A percentile compares a stretch with the other conserved stretches of the same genome.
phyloP scores from a whole-genome alignment of 2,888 invertebrate species.

The Thymelicus sylvestris region DNA sequence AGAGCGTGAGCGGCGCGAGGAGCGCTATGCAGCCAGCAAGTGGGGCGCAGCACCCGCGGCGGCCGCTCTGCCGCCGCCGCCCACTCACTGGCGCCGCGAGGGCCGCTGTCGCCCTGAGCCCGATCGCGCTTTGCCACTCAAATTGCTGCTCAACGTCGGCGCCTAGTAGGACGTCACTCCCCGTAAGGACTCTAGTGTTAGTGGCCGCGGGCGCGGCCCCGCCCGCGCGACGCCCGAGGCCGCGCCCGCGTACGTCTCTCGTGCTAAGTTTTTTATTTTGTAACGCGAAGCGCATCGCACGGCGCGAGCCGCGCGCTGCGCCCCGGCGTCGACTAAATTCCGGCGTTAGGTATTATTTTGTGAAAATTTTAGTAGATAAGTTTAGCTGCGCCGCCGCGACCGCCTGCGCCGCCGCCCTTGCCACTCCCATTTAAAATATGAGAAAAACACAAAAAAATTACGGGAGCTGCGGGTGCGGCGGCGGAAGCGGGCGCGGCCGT shows the following conservation, averaged over 20 bases:
- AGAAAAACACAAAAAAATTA: conserved; percentile 77
- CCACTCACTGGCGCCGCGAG: conserved; percentile 89
- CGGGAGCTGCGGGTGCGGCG: conserved; percentile 47
- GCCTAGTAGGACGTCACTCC: conserved; percentile 60
- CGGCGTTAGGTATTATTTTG: conserved; percentile 84
- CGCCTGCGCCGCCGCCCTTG: conserved; percentile 51
- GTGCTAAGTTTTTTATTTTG: conserved; percentile 80
- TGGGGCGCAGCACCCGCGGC: conserved; percentile 93
- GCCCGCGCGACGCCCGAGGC: conserved; percentile 52
- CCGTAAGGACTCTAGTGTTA: conserved; percentile 71
- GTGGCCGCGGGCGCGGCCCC: conserved; percentile 55
- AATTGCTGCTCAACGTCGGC: conserved; percentile 86
- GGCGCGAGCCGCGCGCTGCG: conserved; percentile 68
- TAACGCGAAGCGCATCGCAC: conserved; percentile 71
- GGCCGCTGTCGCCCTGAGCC: conserved; percentile 78
- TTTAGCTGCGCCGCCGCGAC: conserved; percentile 54
- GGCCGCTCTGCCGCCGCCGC: conserved; percentile 91
- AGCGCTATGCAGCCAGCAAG: conserved; percentile 89
- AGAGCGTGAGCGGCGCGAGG: conserved; percentile 54
- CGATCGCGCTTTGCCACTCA: conserved; percentile 86
- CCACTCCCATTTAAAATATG: conserved; percentile 59
- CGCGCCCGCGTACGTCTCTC: conserved; percentile 62
- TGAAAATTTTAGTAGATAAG: conserved; percentile 83
- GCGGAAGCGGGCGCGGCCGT: conserved; percentile 47
- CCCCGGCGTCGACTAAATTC: conserved; percentile 72